These are phyloP conservation scores for Champsocephalus esox DNA, from an alignment of 2,797 vertebrate genomes.

Conservation along the genomic window DNA sequence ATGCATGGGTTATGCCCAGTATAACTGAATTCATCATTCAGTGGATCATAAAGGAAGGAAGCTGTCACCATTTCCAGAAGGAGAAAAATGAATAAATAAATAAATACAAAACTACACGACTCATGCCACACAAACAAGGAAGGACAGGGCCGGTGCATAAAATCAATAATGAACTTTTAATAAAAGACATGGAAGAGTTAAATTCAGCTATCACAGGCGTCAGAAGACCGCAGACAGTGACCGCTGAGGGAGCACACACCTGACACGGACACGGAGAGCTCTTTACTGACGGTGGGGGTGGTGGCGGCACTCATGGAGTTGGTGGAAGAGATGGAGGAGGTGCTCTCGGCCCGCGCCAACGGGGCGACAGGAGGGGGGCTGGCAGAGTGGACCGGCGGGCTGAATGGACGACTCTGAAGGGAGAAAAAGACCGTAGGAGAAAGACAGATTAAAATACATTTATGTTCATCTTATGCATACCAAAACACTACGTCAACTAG, in stretches of 20 bases:
- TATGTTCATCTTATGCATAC: neutral
- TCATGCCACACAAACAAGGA: slow-evolving; percentile 36
- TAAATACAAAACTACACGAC: slow-evolving; percentile 7
- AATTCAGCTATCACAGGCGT: neutral
- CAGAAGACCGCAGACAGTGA: slow-evolving; percentile 28
- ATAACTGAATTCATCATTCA: neutral
- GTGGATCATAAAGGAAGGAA: neutral
- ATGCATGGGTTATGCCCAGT: neutral
- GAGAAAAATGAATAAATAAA: slow-evolving; percentile 10
- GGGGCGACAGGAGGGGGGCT: slow-evolving; percentile 94
- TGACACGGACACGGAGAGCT: slow-evolving; percentile 84
- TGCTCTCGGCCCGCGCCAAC: slow-evolving; percentile 96
- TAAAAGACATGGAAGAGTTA: neutral
- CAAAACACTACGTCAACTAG: neutral
- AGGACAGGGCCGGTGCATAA: slow-evolving; percentile 28
- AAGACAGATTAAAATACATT: neutral
- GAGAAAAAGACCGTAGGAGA: neutral
- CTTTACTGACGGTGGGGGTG: slow-evolving; percentile 96
- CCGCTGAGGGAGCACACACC: slow-evolving; percentile 79
- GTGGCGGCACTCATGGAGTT: slow-evolving; percentile 97
- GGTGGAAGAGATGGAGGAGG: slow-evolving; percentile 97
- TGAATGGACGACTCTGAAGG: slow-evolving; percentile 92
- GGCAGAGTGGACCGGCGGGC: slow-evolving; percentile 93
- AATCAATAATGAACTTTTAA: slow-evolving; percentile 48
- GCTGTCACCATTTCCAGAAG: slow-evolving; percentile 11